Base-by-base conservation (phyloP, 64 coral and sea anemone genomes). In the Montipora cactus region DNA sequence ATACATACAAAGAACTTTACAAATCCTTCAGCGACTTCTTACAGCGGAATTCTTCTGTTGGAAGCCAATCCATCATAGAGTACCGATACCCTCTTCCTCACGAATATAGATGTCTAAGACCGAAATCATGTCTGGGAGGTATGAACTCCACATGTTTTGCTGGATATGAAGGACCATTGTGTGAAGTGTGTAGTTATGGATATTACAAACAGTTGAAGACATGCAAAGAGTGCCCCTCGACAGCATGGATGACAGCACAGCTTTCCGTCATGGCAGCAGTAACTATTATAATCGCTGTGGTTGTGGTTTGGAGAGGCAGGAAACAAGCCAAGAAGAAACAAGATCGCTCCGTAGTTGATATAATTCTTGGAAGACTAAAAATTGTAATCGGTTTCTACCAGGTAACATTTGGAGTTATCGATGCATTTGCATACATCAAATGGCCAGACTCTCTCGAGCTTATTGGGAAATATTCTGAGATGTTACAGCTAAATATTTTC, bases 361-460 rank as follows among this genome's bases (percentile, higher is more conserved):
- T 69, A 10, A 75, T 89, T 22, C 64, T 89, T 44, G 74, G 68
- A 48, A 89, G 46, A 75, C 20, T 89, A 11, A 89, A 89, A 49
- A 89, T 89, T 44, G 87, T 89, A 8, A 89, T 89, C 44, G 87
- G 87, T 49, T 89, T 89, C 53, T 75, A 76, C 50, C 87, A 89
- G 44, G 87, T 89, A 18, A 77, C 72, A 3, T 72, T 14, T 37
- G 87, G 87, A 6, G 5, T 59, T n/a, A 14, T 89, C 21, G 48
- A 89, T 25, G 87, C 87, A 20, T 89, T 89, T 76, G 37, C 87
- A 15, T 89, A 47, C 9, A 75, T 89, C 5, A 53, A 89, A 25
- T 89, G 87, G 87, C 87, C 87, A 15, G 71, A 51, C 44, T 89
- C 57, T 15, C 18, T 89, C 68, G 49, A 49, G 0, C 46, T 76